Percentiles rank a stretch among this genome's conserved stretches.
Evolutionary conservation across 2,888 invertebrate species (phyloP).

Genomic region (Stenodera caucasica): DNA sequence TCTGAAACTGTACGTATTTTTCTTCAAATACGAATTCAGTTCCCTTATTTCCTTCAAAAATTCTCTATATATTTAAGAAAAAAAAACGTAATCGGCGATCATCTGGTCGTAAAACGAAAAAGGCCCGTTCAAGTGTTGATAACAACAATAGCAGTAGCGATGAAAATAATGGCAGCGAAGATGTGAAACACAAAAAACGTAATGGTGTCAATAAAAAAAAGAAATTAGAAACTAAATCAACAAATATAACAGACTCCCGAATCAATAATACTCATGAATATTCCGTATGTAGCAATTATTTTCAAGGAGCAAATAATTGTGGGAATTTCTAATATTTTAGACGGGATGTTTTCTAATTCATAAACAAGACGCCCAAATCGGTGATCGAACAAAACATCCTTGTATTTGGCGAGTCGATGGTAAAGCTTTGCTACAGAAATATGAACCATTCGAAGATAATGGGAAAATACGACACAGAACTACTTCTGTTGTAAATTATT

Average conservation of each 20-base stretch:
- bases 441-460: constrained; percentile 51
- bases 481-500: constrained; percentile 52
- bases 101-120: constrained; percentile 46
- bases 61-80: constrained; percentile 33
- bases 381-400: constrained; percentile 49
- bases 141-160: constrained; percentile 30
- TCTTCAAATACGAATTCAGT: too few relatives aligned
- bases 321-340: constrained; percentile 36
- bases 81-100: constrained; percentile 42
- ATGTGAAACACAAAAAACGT: constrained; percentile 32
- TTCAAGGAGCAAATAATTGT: too few relatives aligned
- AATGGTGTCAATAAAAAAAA: constrained; percentile 39
- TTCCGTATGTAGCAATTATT: neutral
- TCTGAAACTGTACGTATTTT: constrained; percentile 14
- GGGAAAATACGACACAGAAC: constrained; percentile 51
- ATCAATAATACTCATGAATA: constrained; percentile 1
- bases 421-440: constrained; percentile 57
- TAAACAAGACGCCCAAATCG: constrained; percentile 52
- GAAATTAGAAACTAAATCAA: constrained; percentile 22
- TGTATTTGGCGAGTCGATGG: constrained; percentile 56
- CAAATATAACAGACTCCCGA: neutral
- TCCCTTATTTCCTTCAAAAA: too few relatives aligned
- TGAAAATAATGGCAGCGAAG: constrained; percentile 35
- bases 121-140: constrained; percentile 41
- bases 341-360: constrained; percentile 53